phyloP scores from a whole-genome alignment of 2,113 vertebrate genomes.

The Phodopus roborovskii region DNA sequence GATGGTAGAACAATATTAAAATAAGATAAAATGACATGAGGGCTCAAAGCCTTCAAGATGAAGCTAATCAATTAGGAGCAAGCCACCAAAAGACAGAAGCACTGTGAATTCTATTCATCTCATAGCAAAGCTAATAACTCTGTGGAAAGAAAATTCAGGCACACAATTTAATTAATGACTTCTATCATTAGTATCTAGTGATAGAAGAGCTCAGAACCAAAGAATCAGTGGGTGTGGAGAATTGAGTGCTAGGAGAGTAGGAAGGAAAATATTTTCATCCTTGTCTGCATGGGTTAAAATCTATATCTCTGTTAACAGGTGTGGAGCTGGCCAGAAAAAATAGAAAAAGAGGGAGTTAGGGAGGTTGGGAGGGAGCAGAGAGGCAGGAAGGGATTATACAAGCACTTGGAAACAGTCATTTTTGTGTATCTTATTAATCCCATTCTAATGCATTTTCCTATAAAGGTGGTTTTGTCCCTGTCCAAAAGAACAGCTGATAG shows the following conservation, averaged over 20 bases:
- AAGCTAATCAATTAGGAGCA: background rate
- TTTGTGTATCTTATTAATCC: slow-evolving; percentile 80
- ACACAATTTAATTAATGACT: background rate
- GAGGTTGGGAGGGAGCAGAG: background rate
- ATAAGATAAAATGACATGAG: background rate
- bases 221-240: slow-evolving; percentile 50
- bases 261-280: slow-evolving; percentile 1
- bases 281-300: slow-evolving; percentile 68
- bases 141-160: background rate
- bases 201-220: background rate
- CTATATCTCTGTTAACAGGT: slow-evolving; percentile 56
- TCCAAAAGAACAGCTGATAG: slow-evolving; percentile 76
- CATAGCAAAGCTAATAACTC: background rate
- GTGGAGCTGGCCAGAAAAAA: slow-evolving; percentile 55
- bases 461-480: slow-evolving; percentile 55
- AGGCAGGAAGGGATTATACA: fast-evolving
- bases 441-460: slow-evolving; percentile 76
- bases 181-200: background rate
- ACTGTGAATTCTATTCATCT: background rate
- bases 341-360: background rate
- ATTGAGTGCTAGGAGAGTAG: background rate
- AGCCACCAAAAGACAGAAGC: background rate
- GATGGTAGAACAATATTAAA: background rate
- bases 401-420: slow-evolving; percentile 78
- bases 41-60: background rate